phyloP scores from a whole-genome alignment of 2,797 vertebrate genomes.

The Acrocephalus scirpaceus region DNA sequence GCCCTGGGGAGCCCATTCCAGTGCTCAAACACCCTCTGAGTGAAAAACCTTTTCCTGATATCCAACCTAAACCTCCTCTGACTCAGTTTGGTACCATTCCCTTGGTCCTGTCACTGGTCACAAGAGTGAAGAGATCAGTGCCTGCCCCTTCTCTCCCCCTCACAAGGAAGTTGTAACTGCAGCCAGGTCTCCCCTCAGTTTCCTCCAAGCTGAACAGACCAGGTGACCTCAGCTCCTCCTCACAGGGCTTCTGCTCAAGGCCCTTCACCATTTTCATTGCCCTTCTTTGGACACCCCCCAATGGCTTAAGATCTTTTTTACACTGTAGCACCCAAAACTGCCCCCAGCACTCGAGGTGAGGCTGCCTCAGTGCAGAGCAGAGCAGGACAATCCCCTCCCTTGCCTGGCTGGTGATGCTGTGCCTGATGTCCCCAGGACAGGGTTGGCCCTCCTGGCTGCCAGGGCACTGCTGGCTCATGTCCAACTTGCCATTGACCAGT shows the following conservation, averaged over 20 bases:
- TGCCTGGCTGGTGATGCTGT: rapidly evolving
- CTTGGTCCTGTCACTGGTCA: background rate
- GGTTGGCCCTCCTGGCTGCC: background rate
- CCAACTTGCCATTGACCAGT: rapidly evolving
- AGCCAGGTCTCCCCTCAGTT: background rate
- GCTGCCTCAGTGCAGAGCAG: rapidly evolving
- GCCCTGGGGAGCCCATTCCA: background rate
- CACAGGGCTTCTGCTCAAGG: rapidly evolving
- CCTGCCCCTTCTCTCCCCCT: rapidly evolving
- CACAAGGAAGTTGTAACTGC: background rate
- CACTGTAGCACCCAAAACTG: rapidly evolving
- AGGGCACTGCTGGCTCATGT: background rate
- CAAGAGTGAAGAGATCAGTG: background rate
- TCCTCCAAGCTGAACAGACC: background rate
- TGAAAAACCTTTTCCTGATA: background rate
- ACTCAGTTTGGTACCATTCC: background rate
- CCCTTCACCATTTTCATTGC: rapidly evolving
- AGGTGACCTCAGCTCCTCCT: rapidly evolving
- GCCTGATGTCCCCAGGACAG: background rate
- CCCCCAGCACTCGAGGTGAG: background rate
- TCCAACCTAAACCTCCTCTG: background rate
- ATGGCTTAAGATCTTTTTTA: rapidly evolving
- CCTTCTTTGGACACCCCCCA: background rate
- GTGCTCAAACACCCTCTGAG: background rate
- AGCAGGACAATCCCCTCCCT: background rate